Base-by-base conservation (phyloP, 2,113 vertebrate genomes). In the Chaenogobius annularis region DNA sequence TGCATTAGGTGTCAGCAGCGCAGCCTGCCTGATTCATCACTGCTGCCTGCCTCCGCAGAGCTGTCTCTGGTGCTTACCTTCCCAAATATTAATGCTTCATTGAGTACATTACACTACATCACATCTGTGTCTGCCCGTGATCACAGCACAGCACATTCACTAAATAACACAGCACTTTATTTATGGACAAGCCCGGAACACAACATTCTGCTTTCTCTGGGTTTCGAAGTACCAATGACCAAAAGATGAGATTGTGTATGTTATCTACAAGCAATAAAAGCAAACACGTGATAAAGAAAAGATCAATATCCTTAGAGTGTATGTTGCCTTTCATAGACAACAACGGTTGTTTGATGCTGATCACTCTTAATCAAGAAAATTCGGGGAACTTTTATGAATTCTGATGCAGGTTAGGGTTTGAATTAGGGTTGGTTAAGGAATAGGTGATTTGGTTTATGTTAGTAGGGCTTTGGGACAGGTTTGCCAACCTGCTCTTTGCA, bases 21-120 rank as follows among this genome's bases (percentile, higher is more conserved):
- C 56, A 67, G 78, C 66, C 70, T 69, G 78, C 80, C 87, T 92
- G 92, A 95, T 94, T 94, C 90, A 95, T 95, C 92, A 92, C 87
- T 82, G 84, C 85, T 81, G 75, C 84, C 87, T 35, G 58, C 58
- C 58, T 31, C 58, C 58, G 58, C 14, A 80, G 80, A 78, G 87
- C 86, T 83, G 84, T 87, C 74, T 83, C 69, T 58, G 75, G 68
- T 75, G 79, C 83, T 81, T 72, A 79, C 71, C 77, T 83, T 76
- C 69, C 64, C 70, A 70, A 72, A 75, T 82, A 84, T 78, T 84
- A 77, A 83, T 87, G 83, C 82, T 82, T 81, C 69, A 86, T 68
- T 74, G 74, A 82, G 74, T 83, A 83, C 77, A 72, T 78, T 82
- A 69, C 40, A 68, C 50, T 81, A 66, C 50, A 78, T 83, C 78